Conservation (phyloP, 1,140 invertebrate species). For the Chlorops oryzae region DNA sequence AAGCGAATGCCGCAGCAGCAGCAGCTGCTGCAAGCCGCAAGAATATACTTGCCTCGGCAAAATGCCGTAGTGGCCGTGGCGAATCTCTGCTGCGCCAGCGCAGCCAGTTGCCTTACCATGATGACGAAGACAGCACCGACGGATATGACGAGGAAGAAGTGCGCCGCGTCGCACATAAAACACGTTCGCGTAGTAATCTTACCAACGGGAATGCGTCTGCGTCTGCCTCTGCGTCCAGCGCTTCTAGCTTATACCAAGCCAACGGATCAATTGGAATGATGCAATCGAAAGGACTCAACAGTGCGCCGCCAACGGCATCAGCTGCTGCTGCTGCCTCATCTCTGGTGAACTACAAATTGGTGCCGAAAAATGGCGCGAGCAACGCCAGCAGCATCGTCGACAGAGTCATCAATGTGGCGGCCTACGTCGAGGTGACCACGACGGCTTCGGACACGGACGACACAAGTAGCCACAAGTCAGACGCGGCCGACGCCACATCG, state of each 20-base stretch:
- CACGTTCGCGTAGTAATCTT: conserved; percentile 18
- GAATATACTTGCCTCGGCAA: conserved; percentile 80
- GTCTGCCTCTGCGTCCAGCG: too few relatives aligned
- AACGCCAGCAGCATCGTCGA: conserved; percentile 30
- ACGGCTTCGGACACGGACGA: conserved; percentile 44
- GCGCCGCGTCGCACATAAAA: conserved; percentile 31
- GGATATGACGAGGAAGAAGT: conserved; percentile 38
- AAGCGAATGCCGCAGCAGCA: too few relatives aligned
- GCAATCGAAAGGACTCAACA: background rate
- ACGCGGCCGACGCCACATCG: conserved; percentile 23
- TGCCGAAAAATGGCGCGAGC: conserved; percentile 18
- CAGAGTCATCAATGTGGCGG: conserved; percentile 45
- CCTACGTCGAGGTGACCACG: conserved; percentile 44
- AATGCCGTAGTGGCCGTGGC: conserved; percentile 71
- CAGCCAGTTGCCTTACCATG: conserved; percentile 23
- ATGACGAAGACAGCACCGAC: conserved; percentile 41
- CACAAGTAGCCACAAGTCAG: conserved; percentile 41
- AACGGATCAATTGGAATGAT: background rate
- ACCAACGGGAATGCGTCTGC: conserved; percentile 4
- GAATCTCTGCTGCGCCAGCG: conserved; percentile 25
- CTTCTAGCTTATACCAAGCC: background rate
- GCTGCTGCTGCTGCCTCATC: conserved; percentile 7
- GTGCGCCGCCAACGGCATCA: background rate
- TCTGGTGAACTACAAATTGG: conserved; percentile 40
- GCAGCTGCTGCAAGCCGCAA: conserved; percentile 65